phyloP scores from a whole-genome alignment of 2,888 invertebrate species.

The Corythucha ciliata region DNA sequence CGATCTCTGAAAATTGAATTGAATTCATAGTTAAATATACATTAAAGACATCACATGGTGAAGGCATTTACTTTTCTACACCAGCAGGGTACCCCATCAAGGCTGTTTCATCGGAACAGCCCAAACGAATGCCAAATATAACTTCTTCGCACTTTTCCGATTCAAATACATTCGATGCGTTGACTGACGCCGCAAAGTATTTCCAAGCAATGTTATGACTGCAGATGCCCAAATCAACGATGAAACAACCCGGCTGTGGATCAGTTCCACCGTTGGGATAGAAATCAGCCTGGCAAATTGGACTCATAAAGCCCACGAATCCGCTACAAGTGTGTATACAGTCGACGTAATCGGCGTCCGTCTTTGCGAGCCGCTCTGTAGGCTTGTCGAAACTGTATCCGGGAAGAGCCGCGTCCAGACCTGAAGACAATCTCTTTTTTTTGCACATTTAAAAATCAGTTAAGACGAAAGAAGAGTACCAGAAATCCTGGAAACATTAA shows the following conservation, averaged over 20 bases:
- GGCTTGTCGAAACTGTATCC: constrained; percentile 24
- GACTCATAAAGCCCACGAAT: constrained; percentile 26
- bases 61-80: no score
- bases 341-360: constrained; percentile 31
- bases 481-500: no score
- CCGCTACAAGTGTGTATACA: constrained; percentile 33
- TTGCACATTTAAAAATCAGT: no score
- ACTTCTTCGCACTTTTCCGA: constrained; percentile 19
- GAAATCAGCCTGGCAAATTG: constrained; percentile 30
- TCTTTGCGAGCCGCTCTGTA: constrained; percentile 20
- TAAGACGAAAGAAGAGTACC: no score
- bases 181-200: constrained; percentile 29
- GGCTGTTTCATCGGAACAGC: no score
- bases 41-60: no score
- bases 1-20: no score
- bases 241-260: constrained; percentile 30
- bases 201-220: constrained; percentile 29
- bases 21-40: no score
- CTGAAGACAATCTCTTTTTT: constrained; percentile 17
- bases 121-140: no score
- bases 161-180: constrained; percentile 17
- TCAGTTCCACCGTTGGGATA: constrained; percentile 31
- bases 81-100: no score
- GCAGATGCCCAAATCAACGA: constrained; percentile 29
- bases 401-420: constrained; percentile 32